phyloP scores from a whole-genome alignment of 1,140 invertebrate species.

The Sarcophaga bullata region DNA sequence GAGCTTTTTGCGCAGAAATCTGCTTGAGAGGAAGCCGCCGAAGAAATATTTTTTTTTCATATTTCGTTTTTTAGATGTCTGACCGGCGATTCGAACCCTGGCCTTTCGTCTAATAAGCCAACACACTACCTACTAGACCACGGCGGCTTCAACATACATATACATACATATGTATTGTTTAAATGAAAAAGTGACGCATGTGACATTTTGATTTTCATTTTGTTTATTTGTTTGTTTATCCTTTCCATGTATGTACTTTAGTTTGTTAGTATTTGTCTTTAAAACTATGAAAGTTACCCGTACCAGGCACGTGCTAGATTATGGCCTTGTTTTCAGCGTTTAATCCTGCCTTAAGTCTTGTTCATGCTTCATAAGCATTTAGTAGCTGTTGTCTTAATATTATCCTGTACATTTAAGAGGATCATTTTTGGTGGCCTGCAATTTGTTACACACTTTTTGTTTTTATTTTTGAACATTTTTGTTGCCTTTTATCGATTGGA shows the following conservation, averaged over 20 bases:
- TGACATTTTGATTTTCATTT: slow-evolving; percentile 34
- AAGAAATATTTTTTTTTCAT: too few relatives aligned
- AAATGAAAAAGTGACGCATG: slow-evolving; percentile 19
- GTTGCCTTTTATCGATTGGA: neutral
- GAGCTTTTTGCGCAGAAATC: too few relatives aligned
- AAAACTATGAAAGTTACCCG: neutral
- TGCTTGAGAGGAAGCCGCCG: too few relatives aligned
- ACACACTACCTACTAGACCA: too few relatives aligned
- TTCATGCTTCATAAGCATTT: slow-evolving; percentile 7
- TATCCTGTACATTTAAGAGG: too few relatives aligned
- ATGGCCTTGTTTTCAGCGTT: slow-evolving; percentile 3
- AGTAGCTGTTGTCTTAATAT: neutral
- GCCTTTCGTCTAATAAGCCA: too few relatives aligned
- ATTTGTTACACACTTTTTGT: slow-evolving; percentile 28
- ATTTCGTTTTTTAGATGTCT: too few relatives aligned
- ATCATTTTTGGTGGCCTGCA: neutral
- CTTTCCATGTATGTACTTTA: neutral
- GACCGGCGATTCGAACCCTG: too few relatives aligned
- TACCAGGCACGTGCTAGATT: slow-evolving; percentile 28
- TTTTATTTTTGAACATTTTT: slow-evolving; percentile 18
- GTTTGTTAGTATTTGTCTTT: neutral
- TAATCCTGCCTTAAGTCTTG: slow-evolving; percentile 29
- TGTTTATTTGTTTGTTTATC: slow-evolving; percentile 10
- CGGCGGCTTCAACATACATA: too few relatives aligned
- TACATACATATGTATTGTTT: neutral